Evolutionary conservation across 35 echinoderm and acorn worm genomes (phyloP).

Genomic region (Chiridota heheva): DNA sequence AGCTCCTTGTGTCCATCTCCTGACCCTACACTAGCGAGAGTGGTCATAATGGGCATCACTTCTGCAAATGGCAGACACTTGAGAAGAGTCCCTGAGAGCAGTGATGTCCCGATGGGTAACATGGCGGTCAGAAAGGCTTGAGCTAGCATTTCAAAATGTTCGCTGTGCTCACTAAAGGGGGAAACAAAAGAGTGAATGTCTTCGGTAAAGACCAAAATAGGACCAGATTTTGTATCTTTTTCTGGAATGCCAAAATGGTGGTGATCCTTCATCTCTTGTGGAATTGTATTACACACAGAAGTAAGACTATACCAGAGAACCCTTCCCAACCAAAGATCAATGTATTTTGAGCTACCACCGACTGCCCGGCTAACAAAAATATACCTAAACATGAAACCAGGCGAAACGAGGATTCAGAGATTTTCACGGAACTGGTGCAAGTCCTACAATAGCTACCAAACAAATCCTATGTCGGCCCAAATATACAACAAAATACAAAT

Average conservation of each 20-base stretch:
- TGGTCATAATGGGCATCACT: slow-evolving; percentile 95
- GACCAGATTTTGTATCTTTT: not conserved
- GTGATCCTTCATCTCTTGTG: no score
- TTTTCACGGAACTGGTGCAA: no score
- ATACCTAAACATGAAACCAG: no score
- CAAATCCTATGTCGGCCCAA: no score
- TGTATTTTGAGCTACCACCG: no score
- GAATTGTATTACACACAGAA: no score
- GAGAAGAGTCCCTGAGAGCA: slow-evolving; percentile 65
- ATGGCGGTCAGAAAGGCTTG: slow-evolving; percentile 73
- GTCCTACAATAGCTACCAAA: no score
- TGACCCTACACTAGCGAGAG: slow-evolving; percentile 84
- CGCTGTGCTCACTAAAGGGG: slow-evolving; percentile 9
- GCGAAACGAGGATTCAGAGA: no score
- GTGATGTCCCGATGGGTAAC: slow-evolving; percentile 81
- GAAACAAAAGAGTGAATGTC: not conserved
- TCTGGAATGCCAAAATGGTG: not conserved
- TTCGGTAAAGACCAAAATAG: not conserved
- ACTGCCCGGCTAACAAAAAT: no score
- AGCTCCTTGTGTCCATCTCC: slow-evolving; percentile 82
- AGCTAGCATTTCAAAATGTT: slow-evolving; percentile 64
- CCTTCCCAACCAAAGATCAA: no score
- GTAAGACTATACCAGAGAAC: no score
- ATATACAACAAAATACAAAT: no score
- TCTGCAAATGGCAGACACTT: slow-evolving; percentile 79